Conservation (phyloP, 2,888 invertebrate species). For the Lingula anatina region DNA sequence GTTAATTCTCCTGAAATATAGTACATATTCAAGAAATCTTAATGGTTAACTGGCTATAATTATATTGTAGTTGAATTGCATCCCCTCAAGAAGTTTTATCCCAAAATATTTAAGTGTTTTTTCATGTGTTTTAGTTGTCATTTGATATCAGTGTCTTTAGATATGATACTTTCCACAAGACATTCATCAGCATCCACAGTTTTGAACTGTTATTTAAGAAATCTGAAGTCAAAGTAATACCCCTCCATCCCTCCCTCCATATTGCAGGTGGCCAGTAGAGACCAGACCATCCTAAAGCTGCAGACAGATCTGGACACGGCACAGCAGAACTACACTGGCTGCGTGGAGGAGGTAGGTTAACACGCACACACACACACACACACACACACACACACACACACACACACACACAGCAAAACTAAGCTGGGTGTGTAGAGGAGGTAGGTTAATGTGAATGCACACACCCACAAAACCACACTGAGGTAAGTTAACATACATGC, state of each 20-base stretch:
- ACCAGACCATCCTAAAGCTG: constrained; percentile 41
- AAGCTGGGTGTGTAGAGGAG: constrained; percentile 41
- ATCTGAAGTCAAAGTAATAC: neutral
- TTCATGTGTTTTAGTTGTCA: neutral
- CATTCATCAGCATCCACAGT: no score
- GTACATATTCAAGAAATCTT: no score
- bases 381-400: no score
- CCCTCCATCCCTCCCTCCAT: neutral
- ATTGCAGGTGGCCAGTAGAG: constrained; percentile 37
- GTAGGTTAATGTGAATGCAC: no score
- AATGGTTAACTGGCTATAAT: no score
- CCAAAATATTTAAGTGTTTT: neutral
- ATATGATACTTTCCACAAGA: no score
- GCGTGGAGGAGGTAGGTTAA: constrained; percentile 37
- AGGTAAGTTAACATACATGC: constrained; percentile 12
- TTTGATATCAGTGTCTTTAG: neutral
- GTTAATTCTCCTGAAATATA: no score
- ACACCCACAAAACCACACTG: no score
- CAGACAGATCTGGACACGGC: constrained; percentile 46
- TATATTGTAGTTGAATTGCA: no score
- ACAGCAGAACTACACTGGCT: constrained; percentile 42
- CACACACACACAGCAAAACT: constrained; percentile 45
- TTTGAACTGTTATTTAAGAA: no score
- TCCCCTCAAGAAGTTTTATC: no score
- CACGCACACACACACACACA: no score